These are phyloP conservation scores for Daphoenositta chrysoptera DNA, from an alignment of 2,113 vertebrate genomes.

Conservation along the genomic window DNA sequence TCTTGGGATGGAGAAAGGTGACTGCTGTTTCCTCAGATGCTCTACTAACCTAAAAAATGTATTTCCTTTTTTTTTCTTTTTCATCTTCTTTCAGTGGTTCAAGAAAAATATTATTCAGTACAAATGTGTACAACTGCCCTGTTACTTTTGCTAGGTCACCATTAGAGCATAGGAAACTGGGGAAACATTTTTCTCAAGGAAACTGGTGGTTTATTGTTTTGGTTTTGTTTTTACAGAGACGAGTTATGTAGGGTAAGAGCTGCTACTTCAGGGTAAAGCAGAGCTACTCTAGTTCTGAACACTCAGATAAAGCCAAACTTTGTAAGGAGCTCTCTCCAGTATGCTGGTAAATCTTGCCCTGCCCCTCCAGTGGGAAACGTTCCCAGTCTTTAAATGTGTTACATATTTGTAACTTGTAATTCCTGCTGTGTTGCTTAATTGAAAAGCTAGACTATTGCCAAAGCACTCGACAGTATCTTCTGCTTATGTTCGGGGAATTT, in stretches of 20 bases:
- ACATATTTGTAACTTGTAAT: not conserved
- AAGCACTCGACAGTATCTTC: not conserved
- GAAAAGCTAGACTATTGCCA: not conserved
- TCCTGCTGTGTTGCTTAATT: not conserved
- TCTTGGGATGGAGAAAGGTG: not conserved
- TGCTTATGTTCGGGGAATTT: not conserved
- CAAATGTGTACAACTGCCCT: not conserved
- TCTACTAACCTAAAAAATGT: not conserved
- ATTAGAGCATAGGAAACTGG: not conserved
- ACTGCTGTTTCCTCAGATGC: not conserved
- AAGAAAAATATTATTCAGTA: not conserved
- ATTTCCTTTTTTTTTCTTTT: not conserved
- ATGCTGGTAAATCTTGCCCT: not conserved
- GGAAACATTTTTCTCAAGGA: not conserved
- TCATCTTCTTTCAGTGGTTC: not conserved
- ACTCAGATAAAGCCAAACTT: not conserved
- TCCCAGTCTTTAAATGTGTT: not conserved
- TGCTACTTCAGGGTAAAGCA: not conserved
- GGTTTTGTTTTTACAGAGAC: not conserved
- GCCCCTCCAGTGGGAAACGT: not conserved
- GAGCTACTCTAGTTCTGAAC: not conserved
- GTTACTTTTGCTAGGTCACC: not conserved
- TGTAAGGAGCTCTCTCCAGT: not conserved
- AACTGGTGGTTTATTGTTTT: not conserved
- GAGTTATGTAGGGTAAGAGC: not conserved